Evolutionary conservation across 1,140 invertebrate species (phyloP), one percentile per base, ranked within the genome.

Genomic region (Cotesia typhae): DNA sequence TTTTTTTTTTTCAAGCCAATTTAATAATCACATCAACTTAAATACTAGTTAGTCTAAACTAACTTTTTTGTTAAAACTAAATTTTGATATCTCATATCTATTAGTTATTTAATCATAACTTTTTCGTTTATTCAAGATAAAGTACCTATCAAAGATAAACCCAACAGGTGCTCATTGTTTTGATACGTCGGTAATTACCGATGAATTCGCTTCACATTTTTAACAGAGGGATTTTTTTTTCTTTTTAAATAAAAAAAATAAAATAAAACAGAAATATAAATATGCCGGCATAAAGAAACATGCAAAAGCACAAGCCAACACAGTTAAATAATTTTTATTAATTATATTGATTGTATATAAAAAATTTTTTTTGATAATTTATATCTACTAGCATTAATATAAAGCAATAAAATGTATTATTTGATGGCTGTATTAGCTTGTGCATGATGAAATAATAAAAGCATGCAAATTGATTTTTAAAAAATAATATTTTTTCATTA

Each of bases 271-370:
- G 61, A 69, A 78, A 78, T 78, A 77, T 82, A 80, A 86, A 87
- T 87, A 87, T 87, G 86, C 86, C 85, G 85, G 86, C 86, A 87
- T 87, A 85, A 80, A 81, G 52, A 74, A 74, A 68, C 84, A 85
- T 86, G 85, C 86, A 82, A 75, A 78, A 70, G 79, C 82, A 80
- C 79, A 84, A 78, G 78, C 72, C 79, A 77, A 81, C 79, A 75
- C 74, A 78, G 77, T 76, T 55, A 79, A 66, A 70, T 38, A 65
- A 28, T 57, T 41, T 66, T 41, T 61, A 12, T 17, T 28, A 17
- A 61, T 17, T 12, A 10, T 64, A 12, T 71, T 53, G 14, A 20
- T 53, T 10, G 20, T 67, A n/a, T 67, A 20, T 52, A 20, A 52
- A 28, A 28, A 5, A 7, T 52, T 52, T 47, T n/a, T 28, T 53